Conservation (phyloP, 92 coral and sea anemone genomes). For the Plumapathes pennacea region DNA sequence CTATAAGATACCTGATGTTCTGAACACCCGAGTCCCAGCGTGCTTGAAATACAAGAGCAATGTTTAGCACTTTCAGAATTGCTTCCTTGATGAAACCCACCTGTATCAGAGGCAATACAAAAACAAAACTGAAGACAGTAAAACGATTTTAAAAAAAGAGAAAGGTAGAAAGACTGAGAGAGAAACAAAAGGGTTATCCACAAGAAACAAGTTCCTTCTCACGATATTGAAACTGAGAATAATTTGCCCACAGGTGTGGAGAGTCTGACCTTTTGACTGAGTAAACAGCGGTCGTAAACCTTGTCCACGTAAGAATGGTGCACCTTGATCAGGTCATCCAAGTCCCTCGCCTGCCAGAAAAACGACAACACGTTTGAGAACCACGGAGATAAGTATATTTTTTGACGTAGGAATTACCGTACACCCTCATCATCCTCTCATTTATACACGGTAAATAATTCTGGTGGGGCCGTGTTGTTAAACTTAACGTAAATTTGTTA, state of each 20-base stretch:
- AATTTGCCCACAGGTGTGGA: not conserved
- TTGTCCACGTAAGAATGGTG: conserved; percentile 75
- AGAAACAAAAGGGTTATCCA: no score
- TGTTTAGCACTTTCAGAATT: conserved; percentile 81
- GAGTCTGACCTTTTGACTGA: conserved; percentile 76
- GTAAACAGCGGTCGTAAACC: conserved; percentile 86
- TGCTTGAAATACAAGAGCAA: conserved; percentile 75
- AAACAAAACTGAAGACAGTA: no score
- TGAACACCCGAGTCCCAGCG: conserved; percentile 69
- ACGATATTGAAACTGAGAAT: not conserved
- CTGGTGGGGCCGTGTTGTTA: no score
- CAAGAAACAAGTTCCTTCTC: no score
- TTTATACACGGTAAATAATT: no score
- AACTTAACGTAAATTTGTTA: no score
- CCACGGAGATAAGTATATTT: no score
- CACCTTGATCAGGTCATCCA: conserved; percentile 84
- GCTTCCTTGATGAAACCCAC: conserved; percentile 87
- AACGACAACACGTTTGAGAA: not conserved
- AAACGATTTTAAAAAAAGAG: no score
- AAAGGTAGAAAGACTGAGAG: no score
- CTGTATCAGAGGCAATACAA: conserved; percentile 13
- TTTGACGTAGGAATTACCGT: no score
- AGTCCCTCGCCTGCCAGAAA: conserved; percentile 62
- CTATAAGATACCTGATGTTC: conserved; percentile 41
- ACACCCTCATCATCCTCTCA: no score